Evolutionary conservation across 2,888 invertebrate genomes (phyloP), one percentile per base, ranked within the genome.

Genomic region (Pyrocoelia pectoralis): DNA sequence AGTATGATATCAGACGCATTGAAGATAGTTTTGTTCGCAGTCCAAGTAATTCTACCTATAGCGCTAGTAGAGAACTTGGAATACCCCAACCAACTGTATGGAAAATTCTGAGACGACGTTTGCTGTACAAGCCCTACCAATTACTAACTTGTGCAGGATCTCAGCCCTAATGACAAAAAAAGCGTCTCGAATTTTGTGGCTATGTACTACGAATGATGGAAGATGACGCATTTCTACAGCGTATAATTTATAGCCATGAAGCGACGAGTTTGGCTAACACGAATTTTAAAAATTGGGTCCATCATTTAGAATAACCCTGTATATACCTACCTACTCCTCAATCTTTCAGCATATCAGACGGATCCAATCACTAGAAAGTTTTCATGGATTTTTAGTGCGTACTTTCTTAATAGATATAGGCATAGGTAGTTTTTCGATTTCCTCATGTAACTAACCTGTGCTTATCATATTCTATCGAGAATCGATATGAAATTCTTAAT

Each of bases 81-180:
- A 54, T 41, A 33, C 54, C 54, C 15, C 54, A 43, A 41, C 5
- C 40, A 33, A 54, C 54, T 38, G 53, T 53, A 29, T 29, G 33
- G 40, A 38, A 17, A n/a, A n/a, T 53, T 15, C 38, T 38, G 9
- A 40, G 15, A 54, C n/a, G 15, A 13, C 17, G 54, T 33, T 41
- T 54, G 43, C 54, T 14, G 10, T 41, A 13, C 15, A 41, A 54
- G 43, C 43, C 54, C 14, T 54, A 54, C 5, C 29, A 15, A 33
- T 54, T 54, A 28, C 53, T n/a, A 53, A 29, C 52, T 52, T 24
- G 14, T 52, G 13, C 52, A 52, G 24, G 24, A 4, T 52, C 19
- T 52, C 29, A 52, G 24, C 3, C 52, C 12, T 12, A 24, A 24
- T 52, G 52, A 12, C 28, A 52, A 53, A 53, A 33, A 14, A 29